Evolutionary conservation across 2,888 invertebrate genomes (phyloP), one percentile per base, ranked within the genome.

Genomic region (Lagria hirta): DNA sequence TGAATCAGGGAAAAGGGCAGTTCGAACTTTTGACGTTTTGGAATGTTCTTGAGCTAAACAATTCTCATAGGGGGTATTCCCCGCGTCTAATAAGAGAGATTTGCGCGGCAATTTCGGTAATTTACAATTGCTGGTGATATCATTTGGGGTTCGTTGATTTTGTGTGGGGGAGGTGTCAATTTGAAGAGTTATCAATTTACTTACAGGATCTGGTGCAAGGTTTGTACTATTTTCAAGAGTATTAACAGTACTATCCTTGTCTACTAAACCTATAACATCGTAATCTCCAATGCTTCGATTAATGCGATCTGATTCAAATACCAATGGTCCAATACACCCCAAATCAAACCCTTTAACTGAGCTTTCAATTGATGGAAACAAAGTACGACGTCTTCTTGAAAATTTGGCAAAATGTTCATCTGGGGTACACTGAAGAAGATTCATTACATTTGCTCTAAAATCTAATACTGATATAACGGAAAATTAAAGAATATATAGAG

Each of bases 381-480:
- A 71, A 51, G 79, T 77, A 51, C 83, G 78, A 58, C 84, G 81
- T 15, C 83, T 74, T 52, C 81, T 81, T 1, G 79, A 74, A 65
- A 82, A 73, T 57, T 77, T 77, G 2, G 82, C 79, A 1, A 82
- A 81, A 50, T 75, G 74, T 27, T 54, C 38, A 35, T 44, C 44
- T 20, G 20, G 49, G 6, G 17, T 22, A 16, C 29, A 26, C 11
- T 41, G 33, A n/a, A n/a, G n/a, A 8, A 42, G 37, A 41, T 47
- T 42, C 47, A 47, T 47, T 22, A 42, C 47, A 47, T 12, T 11
- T n/a, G 30, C 13, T 32, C 34, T 40, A 15, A 4, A 40, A 29
- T n/a, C n/a, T n/a, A n/a, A n/a, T n/a, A n/a, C n/a, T n/a, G n/a
- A n/a, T n/a, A n/a, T n/a, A n/a, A n/a, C n/a, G n/a, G n/a, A n/a